Base-by-base conservation (phyloP, 1,140 invertebrate species). In the Drosophila chauvacae region DNA sequence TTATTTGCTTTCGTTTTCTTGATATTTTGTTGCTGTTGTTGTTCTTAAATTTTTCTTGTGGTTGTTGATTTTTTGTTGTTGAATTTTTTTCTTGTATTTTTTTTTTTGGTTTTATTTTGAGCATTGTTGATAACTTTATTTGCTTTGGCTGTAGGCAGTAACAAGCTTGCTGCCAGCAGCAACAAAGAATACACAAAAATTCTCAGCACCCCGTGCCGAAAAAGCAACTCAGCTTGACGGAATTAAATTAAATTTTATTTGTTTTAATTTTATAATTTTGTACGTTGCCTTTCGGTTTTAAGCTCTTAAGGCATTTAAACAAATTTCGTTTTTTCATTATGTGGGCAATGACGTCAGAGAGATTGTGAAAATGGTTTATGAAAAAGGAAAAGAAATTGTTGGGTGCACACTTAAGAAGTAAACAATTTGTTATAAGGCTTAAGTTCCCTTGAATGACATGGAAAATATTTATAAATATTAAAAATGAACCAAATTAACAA, bases 81-180 rank as follows among this genome's bases (percentile, higher is more conserved):
- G 13, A 39, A 35, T 75, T 57, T 64, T 55, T 35, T 26, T 35
- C 10, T 35, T 35, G 6, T 11, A 13, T 30, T n/a, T 66, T 79
- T 60, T 60, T 37, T 45, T 75, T 50, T 75, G 80, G 66, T 77
- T 72, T 75, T 65, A 45, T 88, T 71, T 83, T 88, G 77, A 53
- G 51, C 62, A 73, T 88, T 88, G 85, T 90, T 88, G 85, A 88
- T 88, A 88, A 88, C 81, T 88, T 84, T 88, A 88, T 88, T 88
- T 88, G 63, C 77, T 73, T 75, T 71, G 63, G 60, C 50, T 65
- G 71, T 82, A 78, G 68, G 64, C 50, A 33, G 51, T 50, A 77
- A 51, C 35, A 71, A 50, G 45, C 53, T 37, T 37, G 39, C 44
- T 35, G 55, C 20, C 30, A 18, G 48, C 47, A 53, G 48, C 18